Evolutionary conservation across 2,113 vertebrate genomes (phyloP).

Genomic region (Bucco capensis): DNA sequence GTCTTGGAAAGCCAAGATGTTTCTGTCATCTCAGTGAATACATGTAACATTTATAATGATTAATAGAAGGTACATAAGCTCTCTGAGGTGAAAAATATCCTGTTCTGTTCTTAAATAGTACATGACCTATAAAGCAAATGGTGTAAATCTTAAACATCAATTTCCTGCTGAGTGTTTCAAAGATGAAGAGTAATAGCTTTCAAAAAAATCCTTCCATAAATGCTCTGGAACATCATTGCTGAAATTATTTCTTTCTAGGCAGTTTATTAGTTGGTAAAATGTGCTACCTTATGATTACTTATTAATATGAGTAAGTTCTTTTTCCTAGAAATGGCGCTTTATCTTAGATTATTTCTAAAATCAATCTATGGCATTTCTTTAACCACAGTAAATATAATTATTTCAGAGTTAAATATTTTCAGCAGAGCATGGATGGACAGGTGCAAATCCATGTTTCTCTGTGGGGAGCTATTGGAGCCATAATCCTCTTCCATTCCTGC

Average conservation of each 20-base stretch:
- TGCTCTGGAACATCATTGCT: not conserved
- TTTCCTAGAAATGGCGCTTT: not conserved
- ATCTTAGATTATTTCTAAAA: not conserved
- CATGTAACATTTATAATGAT: not conserved
- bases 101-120: not conserved
- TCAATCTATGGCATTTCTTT: not conserved
- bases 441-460: not conserved
- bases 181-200: not conserved
- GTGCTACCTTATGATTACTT: not conserved
- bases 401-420: not conserved
- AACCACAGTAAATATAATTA: not conserved
- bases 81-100: not conserved
- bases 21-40: not conserved
- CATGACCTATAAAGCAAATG: not conserved
- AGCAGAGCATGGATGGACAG: not conserved
- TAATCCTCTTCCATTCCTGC: not conserved
- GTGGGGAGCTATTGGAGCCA: not conserved
- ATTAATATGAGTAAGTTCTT: not conserved
- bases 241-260: not conserved
- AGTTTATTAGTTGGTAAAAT: not conserved
- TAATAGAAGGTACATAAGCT: not conserved
- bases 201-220: not conserved
- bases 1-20: not conserved
- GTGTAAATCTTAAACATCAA: not conserved
- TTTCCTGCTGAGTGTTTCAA: not conserved